Percentiles rank a stretch among this genome's conserved stretches.
phyloP scores from a whole-genome alignment of 1,140 invertebrate genomes.

The Plutomurus gul region DNA sequence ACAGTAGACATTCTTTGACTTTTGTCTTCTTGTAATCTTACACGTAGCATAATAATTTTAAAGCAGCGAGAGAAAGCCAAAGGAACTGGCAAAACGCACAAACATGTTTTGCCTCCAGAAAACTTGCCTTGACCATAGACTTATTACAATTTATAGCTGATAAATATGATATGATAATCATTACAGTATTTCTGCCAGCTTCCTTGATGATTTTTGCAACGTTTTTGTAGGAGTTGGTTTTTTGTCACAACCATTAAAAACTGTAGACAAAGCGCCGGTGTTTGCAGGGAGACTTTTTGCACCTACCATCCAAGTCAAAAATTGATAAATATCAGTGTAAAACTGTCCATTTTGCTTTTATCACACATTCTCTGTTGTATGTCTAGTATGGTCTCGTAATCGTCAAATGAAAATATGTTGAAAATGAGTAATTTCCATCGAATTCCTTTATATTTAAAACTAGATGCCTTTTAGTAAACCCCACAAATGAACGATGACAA shows the following conservation, averaged over 20 bases:
- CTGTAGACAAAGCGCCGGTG: constrained; percentile 5
- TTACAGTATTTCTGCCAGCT: constrained; percentile 19
- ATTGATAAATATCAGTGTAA: neutral
- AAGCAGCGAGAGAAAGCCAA: constrained; percentile 5
- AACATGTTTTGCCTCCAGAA: constrained; percentile 17
- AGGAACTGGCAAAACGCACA: constrained; percentile 18
- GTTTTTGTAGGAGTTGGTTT: constrained; percentile 22
- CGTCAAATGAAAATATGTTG: no score
- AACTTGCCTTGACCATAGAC: constrained; percentile 11
- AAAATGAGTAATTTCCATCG: no score
- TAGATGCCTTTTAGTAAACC: no score
- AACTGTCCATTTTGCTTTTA: no score
- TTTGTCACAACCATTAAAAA: constrained; percentile 8
- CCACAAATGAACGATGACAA: no score
- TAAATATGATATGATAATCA: neutral
- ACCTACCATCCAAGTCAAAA: no score
- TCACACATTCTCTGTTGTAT: neutral
- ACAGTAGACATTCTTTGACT: constrained; percentile 12
- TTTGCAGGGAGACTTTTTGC: constrained; percentile 18
- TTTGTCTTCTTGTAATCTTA: neutral
- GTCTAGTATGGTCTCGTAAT: no score
- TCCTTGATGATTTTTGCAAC: constrained; percentile 18
- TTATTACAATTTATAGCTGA: neutral
- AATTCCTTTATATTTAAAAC: no score
- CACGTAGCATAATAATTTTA: constrained; percentile 7